Evolutionary conservation across 1,140 invertebrate genomes (phyloP).

Genomic region (Pinna nobilis): DNA sequence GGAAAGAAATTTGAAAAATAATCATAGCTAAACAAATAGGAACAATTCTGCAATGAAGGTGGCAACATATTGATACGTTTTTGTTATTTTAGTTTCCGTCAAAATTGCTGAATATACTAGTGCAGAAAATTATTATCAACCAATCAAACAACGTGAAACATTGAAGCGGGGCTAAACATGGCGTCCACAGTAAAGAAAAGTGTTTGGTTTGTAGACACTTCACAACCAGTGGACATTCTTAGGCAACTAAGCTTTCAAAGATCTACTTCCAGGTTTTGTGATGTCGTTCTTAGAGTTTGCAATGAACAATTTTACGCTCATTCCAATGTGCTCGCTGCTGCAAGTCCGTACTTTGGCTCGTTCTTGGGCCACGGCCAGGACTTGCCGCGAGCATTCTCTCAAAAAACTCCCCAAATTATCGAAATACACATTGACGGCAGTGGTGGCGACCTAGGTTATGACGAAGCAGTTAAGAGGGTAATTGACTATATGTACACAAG

Average conservation of each 20-base stretch:
- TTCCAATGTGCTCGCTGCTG: slow-evolving; percentile 73
- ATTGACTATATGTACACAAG: slow-evolving; percentile 74
- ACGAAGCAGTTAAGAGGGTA: slow-evolving; percentile 64
- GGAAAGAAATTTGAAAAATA: too few species aligned
- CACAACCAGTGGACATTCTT: slow-evolving; percentile 50
- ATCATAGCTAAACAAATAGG: too few species aligned
- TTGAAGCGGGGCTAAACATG: too few species aligned
- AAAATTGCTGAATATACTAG: too few species aligned
- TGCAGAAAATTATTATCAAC: too few species aligned
- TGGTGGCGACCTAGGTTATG: slow-evolving; percentile 52
- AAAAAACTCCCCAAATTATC: slow-evolving; percentile 71
- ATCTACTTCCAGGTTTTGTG: slow-evolving; percentile 67
- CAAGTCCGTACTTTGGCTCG: slow-evolving; percentile 71
- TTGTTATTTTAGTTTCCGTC: too few species aligned
- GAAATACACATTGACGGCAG: slow-evolving; percentile 71
- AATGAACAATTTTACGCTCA: slow-evolving; percentile 70
- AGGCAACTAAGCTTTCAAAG: slow-evolving; percentile 65
- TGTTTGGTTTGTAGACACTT: slow-evolving; percentile 46
- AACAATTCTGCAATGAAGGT: too few species aligned
- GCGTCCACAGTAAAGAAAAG: slow-evolving; percentile 24
- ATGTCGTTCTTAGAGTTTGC: slow-evolving; percentile 71
- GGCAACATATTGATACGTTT: too few species aligned
- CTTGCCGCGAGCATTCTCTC: slow-evolving; percentile 64
- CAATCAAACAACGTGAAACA: too few species aligned
- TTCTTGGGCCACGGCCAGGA: slow-evolving; percentile 65